Base-by-base conservation (phyloP, 30 jellyfish, hydroid and myxozoan genomes). In the Aurelia coerulea region DNA sequence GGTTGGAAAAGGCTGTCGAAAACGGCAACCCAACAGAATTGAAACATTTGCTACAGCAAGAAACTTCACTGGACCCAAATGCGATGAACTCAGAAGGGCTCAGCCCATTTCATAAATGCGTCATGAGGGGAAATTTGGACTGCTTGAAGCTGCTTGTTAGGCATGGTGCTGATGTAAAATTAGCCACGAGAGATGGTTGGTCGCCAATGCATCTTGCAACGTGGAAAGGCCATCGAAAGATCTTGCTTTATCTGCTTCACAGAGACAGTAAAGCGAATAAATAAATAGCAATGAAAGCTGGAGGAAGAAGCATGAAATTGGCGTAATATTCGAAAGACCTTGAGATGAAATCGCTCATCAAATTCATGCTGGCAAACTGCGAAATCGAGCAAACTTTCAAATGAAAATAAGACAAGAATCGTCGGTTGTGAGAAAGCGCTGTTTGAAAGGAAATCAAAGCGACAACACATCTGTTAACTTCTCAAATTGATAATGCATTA, bases 11-110 rank as follows among this genome's bases (percentile, higher is more conserved):
- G 60, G 96, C 91, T 53, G 96, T 88, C 31, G 91, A 88, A 51
- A 88, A 68, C 64, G 96, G 96, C 86, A 88, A 88, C 51, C 69
- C 78, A 5, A 88, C 46, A 51, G 96, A 88, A 72, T 83, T 88
- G 66, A 88, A 80, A 66, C 88, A 78, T 23, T 54, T 88, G 49
- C 62, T 88, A 18, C 96, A 88, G 32, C 86, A 88, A 54, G 88
- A 79, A 51, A 29, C 91, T 14, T 62, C 96, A 42, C 51, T 88
- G 19, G 88, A 88, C 52, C 35, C 79, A 37, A 88, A 88, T 71
- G 96, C 96, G 18, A 88, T 88, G 96, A 80, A 88, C 91, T 88
- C 96, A 4, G 96, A 88, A 73, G 96, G 96, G 66, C 96, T 88
- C 64, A 88, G 88, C 85, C 90, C 96, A 67, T 74, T 88, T 72